These are phyloP conservation scores for Thermophis baileyi DNA, from an alignment of 2,113 vertebrate species.

Conservation along the genomic window DNA sequence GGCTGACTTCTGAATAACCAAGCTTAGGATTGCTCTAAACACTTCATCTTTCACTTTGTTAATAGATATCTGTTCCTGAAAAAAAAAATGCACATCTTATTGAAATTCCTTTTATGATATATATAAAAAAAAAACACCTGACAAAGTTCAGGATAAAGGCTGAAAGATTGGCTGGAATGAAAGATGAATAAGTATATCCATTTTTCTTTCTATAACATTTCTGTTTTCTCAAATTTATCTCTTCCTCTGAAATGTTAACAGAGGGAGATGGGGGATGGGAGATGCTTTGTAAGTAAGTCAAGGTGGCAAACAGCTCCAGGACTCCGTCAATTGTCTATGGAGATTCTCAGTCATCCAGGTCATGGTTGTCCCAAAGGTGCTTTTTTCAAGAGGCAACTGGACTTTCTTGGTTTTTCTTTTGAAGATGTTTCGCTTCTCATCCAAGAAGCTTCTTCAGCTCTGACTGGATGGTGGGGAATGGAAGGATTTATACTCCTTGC, in stretches of 20 bases:
- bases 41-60: not conserved
- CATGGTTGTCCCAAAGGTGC: no score
- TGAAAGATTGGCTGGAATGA: not conserved
- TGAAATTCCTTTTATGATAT: not conserved
- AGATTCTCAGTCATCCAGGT: no score
- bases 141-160: not conserved
- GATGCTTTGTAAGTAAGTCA: no score
- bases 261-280: no score
- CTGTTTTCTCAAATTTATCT: not conserved
- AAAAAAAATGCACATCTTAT: not conserved
- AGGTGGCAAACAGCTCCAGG: no score
- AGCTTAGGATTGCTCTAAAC: not conserved
- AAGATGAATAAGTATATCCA: not conserved
- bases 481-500: no score
- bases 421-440: no score
- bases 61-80: not conserved
- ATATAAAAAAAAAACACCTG: not conserved
- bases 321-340: no score
- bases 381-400: no score
- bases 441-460: no score
- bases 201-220: not conserved
- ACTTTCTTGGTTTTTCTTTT: no score
- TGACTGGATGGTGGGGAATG: no score
- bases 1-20: not conserved
- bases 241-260: not conserved